These are phyloP conservation scores for Petrocephalus schoutedeni DNA, from an alignment of 2,797 vertebrate species.

Conservation along the genomic window DNA sequence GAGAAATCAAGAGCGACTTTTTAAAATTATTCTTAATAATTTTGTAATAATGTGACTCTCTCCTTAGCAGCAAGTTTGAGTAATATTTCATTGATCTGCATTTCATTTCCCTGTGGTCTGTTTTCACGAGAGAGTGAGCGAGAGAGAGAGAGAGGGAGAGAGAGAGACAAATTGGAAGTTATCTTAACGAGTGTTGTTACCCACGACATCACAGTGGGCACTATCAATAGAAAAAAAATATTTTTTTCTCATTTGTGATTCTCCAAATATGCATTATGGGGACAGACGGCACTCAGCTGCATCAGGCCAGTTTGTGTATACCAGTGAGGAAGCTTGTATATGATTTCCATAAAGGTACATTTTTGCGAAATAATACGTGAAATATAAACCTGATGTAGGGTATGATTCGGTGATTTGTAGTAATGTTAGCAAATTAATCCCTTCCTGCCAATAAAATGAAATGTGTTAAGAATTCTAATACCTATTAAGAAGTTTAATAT, in stretches of 20 bases:
- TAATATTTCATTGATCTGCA: not conserved
- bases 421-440: slow-evolving; percentile 1
- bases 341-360: not conserved
- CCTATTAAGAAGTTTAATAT: slow-evolving; percentile 7
- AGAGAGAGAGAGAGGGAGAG: not conserved
- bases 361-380: not conserved
- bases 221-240: not conserved
- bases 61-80: not conserved
- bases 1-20: not conserved
- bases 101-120: not conserved
- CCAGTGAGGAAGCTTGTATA: not conserved
- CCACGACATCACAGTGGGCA: not conserved
- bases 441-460: not conserved
- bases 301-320: not conserved
- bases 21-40: not conserved
- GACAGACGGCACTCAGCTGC: not conserved
- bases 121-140: not conserved
- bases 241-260: not conserved
- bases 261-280: not conserved
- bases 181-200: not conserved
- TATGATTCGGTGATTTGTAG: not conserved
- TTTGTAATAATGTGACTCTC: slow-evolving; percentile 1
- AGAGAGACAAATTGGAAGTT: not conserved
- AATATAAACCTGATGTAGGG: not conserved
- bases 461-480: not conserved